These are phyloP conservation scores for Myrmecobius fasciatus DNA, from an alignment of 2,113 vertebrate species.

Conservation along the genomic window DNA sequence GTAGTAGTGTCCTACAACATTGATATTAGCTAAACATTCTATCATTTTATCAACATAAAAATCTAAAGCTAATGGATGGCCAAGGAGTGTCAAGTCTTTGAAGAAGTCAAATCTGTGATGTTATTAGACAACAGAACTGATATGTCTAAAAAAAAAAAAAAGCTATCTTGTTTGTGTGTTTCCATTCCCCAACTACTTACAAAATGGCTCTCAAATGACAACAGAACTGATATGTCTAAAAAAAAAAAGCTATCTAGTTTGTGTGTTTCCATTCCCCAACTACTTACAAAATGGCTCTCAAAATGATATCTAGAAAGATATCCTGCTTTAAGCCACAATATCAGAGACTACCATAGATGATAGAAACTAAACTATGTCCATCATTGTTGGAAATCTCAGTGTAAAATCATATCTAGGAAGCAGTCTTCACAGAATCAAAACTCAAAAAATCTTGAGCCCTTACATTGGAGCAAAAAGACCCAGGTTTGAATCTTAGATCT, in stretches of 20 bases:
- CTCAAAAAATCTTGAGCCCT: background rate
- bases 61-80: background rate
- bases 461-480: background rate
- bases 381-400: background rate
- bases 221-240: slow-evolving; percentile 21
- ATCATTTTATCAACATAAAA: background rate
- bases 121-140: slow-evolving; percentile 16
- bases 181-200: background rate
- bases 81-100: slow-evolving; percentile 8
- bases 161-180: background rate
- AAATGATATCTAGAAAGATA: background rate
- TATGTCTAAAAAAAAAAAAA: slow-evolving; percentile 25
- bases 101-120: background rate
- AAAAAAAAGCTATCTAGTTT: slow-evolving; percentile 6
- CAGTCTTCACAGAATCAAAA: background rate
- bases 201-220: background rate
- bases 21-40: background rate
- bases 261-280: background rate
- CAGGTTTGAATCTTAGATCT: background rate
- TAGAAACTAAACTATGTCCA: background rate
- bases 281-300: background rate
- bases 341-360: background rate
- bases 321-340: background rate
- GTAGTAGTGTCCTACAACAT: background rate
- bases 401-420: background rate